Conservation (phyloP, 2,888 invertebrate species). For the Himalopsyche kuldschensis region DNA sequence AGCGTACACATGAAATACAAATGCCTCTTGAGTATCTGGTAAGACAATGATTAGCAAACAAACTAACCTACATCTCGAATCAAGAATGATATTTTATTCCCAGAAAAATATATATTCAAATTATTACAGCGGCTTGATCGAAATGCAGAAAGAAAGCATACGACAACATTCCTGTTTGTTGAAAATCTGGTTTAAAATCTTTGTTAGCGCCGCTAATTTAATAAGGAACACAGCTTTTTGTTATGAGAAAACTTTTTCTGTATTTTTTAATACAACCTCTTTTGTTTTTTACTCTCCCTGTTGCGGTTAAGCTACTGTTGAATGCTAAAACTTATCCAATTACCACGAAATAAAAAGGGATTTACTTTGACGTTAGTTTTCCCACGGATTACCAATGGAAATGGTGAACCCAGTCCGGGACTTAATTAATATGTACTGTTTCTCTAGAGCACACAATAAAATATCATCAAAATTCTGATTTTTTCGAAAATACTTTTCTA, state of each 20-base stretch:
- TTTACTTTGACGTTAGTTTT: conserved; percentile 29
- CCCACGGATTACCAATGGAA: not conserved
- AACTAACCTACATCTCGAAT: not conserved
- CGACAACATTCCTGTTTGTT: conserved; percentile 6
- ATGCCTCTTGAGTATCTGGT: not conserved
- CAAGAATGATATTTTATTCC: not conserved
- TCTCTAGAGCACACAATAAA: not conserved
- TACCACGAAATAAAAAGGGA: conserved; percentile 37
- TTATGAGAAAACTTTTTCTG: conserved; percentile 35
- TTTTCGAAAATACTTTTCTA: no score
- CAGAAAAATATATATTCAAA: not conserved
- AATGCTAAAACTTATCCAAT: conserved; percentile 38
- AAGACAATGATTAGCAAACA: not conserved
- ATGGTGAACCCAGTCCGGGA: not conserved
- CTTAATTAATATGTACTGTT: not conserved
- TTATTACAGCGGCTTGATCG: not conserved
- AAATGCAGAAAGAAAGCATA: not conserved
- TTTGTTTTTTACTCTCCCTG: conserved; percentile 16
- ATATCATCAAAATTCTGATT: no score
- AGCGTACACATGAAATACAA: not conserved
- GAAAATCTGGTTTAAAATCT: conserved; percentile 34
- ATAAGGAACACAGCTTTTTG: conserved; percentile 36
- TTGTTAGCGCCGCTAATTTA: conserved; percentile 35
- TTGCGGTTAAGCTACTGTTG: conserved; percentile 17
- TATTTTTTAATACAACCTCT: conserved; percentile 34